Base-by-base conservation (phyloP, 2,888 invertebrate species). In the Oeneis ivallda region DNA sequence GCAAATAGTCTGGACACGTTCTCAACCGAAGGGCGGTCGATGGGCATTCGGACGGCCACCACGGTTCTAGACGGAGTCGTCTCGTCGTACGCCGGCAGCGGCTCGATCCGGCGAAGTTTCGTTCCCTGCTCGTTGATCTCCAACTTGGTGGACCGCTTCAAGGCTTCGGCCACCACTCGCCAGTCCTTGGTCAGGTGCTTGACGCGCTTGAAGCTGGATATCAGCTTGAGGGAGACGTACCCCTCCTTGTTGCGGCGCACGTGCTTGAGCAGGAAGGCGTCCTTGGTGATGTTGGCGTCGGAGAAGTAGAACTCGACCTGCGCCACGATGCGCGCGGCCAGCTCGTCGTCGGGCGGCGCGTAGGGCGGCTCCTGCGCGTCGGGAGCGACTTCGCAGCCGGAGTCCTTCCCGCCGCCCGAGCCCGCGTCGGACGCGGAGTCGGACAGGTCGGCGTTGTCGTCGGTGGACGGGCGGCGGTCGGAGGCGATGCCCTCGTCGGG, bases 291-390 rank as follows among this genome's bases (percentile, higher is more conserved):
- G 84, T 98, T 98, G 60, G 96, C 97, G 81, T 99, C 98, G 69
- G 98, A 97, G 88, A 99, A 98, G 87, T 98, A 98, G 82, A 96
- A 98, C 88, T 99, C 98, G 32, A 98, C 98, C 82, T 97, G 97
- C 56, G 95, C 93, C 59, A 96, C 94, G 75, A 98, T 97, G 76
- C 95, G 94, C 69, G 95, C 94, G 11, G 96, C 94, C 41, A 96
- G 85, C 74, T 96, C 96, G 5, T 96, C 96, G 72, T 94, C 95
- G 0, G 96, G 97, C 0, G 94, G 93, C 0, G 89, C 86, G 82
- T 94, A 95, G 0, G 94, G 94, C 4, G 94, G 93, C 76, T 94
- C 94, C 76, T 93, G 93, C 3, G 91, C 78, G 52, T 92, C 92
- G 65, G 86, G 79, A 59, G 93, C 93, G 64, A 94, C 93, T 82